These are phyloP conservation scores for Crocodylus rhombifer DNA, from an alignment of 2,797 vertebrate genomes.

Conservation along the genomic window DNA sequence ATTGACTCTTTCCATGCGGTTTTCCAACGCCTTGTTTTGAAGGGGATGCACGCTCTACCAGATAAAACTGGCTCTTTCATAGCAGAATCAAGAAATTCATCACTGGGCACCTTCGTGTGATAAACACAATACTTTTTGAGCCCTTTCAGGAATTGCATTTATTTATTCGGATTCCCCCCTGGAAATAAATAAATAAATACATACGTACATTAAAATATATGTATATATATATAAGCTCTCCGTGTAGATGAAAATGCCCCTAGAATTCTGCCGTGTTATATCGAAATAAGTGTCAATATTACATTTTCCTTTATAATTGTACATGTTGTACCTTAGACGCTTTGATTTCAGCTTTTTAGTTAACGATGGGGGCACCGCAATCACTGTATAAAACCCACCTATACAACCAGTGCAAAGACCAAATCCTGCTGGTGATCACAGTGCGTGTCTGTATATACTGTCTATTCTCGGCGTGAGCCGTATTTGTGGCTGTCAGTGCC, in stretches of 20 bases:
- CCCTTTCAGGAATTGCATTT: background rate
- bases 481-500: too few species aligned
- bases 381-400: rapidly evolving
- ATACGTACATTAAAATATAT: too few species aligned
- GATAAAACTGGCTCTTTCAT: too few species aligned
- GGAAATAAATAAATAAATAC: too few species aligned
- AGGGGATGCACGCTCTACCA: background rate
- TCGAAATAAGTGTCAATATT: background rate
- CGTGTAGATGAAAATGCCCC: too few species aligned
- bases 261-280: background rate
- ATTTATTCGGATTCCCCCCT: too few species aligned
- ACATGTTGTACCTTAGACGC: background rate
- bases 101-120: background rate
- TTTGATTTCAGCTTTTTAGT: background rate
- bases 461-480: too few species aligned
- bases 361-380: background rate
- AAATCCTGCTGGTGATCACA: rapidly evolving
- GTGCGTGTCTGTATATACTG: background rate
- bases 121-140: background rate
- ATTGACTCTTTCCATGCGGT: background rate
- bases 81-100: background rate
- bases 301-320: background rate
- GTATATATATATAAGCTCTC: background rate
- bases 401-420: background rate
- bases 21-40: background rate